Base-by-base conservation (phyloP, 2,888 invertebrate genomes). In the Rotaria macrura region DNA sequence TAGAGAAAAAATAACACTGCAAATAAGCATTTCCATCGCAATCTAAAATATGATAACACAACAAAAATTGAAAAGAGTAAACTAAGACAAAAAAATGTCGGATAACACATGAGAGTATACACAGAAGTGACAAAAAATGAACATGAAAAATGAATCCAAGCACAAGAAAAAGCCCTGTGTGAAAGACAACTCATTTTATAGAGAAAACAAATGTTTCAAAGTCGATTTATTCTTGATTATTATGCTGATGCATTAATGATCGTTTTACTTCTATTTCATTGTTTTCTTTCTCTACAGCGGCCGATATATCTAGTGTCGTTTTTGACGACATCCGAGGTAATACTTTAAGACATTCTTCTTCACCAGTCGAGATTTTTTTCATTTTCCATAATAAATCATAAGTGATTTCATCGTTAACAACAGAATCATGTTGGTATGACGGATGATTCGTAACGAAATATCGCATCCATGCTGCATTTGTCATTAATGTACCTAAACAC, bases 391-490 rank as follows among this genome's bases (percentile, higher is more conserved):
- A 91, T 85, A 97, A 92, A 91, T 98, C 97, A 90, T 96, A 98
- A 90, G 95, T 95, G 87, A 97, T 95, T 88, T 92, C 92, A 88
- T 97, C 95, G 0, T 93, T 93, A 23, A 99, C 94, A 74, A 94
- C 93, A 0, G 98, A 96, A 91, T 99, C 97, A 89, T 94, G 93
- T 89, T 94, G 94, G 92, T 98, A 98, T 83, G 94, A 94, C 0
- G 95, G 94, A 92, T 99, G 99, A 29, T 92, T 92, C 72, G 93
- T 93, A 85, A 99, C 95, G 92, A 96, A 96, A 87, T 95, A 93
- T 84, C 99, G 93, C 90, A 97, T 94, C 96, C 97, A 99, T 54
- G 94, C 93, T 74, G 99, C 99, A 88, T 96, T 95, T 85, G 99
- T 99, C 89, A 94, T 92, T 85, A 97, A 93, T 90, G 96, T 95